phyloP scores from a whole-genome alignment of 2,113 vertebrate species.

The Anarhynchus alexandrinus region DNA sequence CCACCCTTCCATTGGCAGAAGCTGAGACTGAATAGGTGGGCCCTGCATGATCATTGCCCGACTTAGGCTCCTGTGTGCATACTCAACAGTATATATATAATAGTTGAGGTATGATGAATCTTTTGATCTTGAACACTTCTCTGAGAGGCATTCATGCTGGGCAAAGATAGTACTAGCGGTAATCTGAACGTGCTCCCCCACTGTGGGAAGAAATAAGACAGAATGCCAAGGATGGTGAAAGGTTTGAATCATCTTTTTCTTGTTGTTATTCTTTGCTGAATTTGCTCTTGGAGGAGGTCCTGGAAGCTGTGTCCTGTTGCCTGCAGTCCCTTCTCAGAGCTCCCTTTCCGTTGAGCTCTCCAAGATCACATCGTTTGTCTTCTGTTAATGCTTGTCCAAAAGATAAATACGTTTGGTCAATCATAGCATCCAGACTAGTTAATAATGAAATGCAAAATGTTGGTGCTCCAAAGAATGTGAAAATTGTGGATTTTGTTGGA shows the following conservation, averaged over 20 bases:
- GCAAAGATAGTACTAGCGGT: not conserved
- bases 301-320: not conserved
- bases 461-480: too few species aligned
- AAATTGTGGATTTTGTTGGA: not conserved
- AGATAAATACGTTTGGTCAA: not conserved
- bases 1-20: not conserved
- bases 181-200: too few species aligned
- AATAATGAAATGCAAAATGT: too few species aligned
- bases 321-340: not conserved
- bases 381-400: not conserved
- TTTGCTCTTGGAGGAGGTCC: not conserved
- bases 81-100: fast-evolving
- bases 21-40: not conserved
- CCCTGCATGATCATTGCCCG: not conserved
- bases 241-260: not conserved
- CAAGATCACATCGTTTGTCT: not conserved
- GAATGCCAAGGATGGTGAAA: not conserved
- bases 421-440: too few species aligned
- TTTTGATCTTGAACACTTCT: not conserved
- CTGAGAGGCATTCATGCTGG: not conserved
- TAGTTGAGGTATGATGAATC: not conserved
- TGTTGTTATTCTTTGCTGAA: not conserved
- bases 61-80: not conserved
- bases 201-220: not conserved
- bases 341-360: not conserved